Evolutionary conservation across 1,140 invertebrate genomes (phyloP).

Genomic region (Cydia strobilella): DNA sequence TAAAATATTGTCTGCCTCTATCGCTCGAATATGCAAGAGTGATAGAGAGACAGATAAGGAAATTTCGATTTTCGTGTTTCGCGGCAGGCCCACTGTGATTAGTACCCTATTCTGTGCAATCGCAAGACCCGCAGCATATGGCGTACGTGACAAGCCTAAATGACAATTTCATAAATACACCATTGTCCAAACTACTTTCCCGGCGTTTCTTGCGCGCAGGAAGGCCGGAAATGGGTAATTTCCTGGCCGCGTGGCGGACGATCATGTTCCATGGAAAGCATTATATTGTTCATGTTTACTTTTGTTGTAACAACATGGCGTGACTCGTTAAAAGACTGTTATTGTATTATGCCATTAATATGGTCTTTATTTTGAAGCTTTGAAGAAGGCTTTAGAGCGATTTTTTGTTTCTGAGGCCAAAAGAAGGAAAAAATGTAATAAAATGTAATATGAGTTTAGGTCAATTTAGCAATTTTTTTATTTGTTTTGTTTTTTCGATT

Average conservation of each 20-base stretch:
- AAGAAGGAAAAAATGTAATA: too few relatives aligned
- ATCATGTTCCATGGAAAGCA: constrained; percentile 13
- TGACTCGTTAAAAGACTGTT: not conserved
- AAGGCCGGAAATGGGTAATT: constrained; percentile 18
- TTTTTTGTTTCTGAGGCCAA: too few relatives aligned
- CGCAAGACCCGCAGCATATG: not conserved
- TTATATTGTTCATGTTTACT: constrained; percentile 9
- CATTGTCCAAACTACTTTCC: constrained; percentile 7
- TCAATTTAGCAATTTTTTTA: too few relatives aligned
- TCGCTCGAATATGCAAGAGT: too few relatives aligned
- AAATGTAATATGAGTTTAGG: too few relatives aligned
- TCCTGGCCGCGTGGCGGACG: constrained; percentile 12
- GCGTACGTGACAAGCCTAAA: not conserved
- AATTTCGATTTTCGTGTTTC: too few relatives aligned
- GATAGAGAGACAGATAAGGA: too few relatives aligned
- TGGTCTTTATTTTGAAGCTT: not conserved
- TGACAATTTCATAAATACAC: constrained; percentile 4
- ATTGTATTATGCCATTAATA: not conserved
- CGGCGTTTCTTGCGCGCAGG: constrained; percentile 4
- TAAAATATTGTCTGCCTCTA: too few relatives aligned
- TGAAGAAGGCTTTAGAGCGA: not conserved
- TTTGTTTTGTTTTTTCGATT: too few relatives aligned
- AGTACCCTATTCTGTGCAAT: not conserved
- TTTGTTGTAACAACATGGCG: not conserved
- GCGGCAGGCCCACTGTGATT: too few relatives aligned